phyloP scores from a whole-genome alignment of 2,797 vertebrate species.

The Acrocephalus scirpaceus region DNA sequence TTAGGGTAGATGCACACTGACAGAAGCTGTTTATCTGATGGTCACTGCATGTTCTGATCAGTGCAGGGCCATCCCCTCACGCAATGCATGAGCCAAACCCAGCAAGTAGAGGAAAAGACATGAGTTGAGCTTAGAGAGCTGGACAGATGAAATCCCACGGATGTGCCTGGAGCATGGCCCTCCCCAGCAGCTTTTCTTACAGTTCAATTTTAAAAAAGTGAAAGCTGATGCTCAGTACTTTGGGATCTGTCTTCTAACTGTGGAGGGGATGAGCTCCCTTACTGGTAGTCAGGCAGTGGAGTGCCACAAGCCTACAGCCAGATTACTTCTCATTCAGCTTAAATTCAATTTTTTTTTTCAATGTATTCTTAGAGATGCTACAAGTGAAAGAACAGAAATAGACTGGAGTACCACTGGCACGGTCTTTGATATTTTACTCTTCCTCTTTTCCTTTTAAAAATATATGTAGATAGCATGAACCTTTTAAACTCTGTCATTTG shows the following conservation, averaged over 20 bases:
- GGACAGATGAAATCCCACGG: too few species aligned
- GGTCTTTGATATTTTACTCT: background rate
- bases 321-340: too few species aligned
- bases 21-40: background rate
- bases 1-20: background rate
- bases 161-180: background rate
- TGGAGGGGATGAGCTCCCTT: background rate
- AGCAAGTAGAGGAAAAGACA: background rate
- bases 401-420: background rate
- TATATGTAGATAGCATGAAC: too few species aligned
- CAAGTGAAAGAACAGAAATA: background rate
- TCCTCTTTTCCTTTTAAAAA: too few species aligned
- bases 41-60: background rate
- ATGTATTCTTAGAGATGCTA: background rate
- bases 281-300: background rate
- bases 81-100: background rate
- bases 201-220: accelerated
- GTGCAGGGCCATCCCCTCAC: background rate
- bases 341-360: too few species aligned
- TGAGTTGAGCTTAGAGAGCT: background rate
- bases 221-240: background rate
- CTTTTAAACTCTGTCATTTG: background rate
- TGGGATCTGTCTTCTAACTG: background rate
- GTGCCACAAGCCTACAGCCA: too few species aligned
- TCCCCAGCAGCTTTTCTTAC: background rate